Evolutionary conservation across 2,888 invertebrate species (phyloP).

Genomic region (Odontomyia ornata): DNA sequence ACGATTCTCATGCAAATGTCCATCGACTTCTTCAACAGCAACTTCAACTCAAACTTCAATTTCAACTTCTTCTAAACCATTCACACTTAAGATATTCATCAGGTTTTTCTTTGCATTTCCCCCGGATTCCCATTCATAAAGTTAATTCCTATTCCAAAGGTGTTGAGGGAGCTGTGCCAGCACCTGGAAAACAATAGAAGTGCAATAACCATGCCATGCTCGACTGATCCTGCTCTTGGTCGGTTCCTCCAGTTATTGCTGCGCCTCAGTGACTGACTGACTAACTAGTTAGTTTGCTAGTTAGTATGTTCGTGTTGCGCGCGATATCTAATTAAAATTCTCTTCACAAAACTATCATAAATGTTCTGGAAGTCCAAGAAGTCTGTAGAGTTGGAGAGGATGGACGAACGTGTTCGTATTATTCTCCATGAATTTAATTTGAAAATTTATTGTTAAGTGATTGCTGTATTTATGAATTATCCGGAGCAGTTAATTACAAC

Average conservation of each 20-base stretch:
- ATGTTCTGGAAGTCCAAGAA: slow-evolving; percentile 21
- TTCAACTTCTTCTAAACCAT: neutral
- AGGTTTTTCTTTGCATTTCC: slow-evolving; percentile 21
- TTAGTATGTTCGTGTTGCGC: neutral
- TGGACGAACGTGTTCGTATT: neutral
- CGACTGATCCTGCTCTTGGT: neutral
- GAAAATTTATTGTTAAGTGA: too few relatives aligned
- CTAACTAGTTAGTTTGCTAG: neutral
- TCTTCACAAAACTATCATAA: slow-evolving; percentile 23
- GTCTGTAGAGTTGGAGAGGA: neutral
- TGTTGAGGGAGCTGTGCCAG: neutral
- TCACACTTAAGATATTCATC: slow-evolving; percentile 26
- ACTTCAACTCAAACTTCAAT: too few relatives aligned
- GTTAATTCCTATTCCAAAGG: too few relatives aligned
- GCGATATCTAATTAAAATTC: slow-evolving; percentile 32
- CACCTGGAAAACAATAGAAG: slow-evolving; percentile 17
- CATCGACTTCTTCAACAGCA: neutral
- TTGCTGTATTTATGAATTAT: too few relatives aligned
- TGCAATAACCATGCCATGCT: neutral
- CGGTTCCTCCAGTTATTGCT: too few relatives aligned
- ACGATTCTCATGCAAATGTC: slow-evolving; percentile 6
- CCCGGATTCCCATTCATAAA: neutral
- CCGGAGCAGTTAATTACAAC: too few relatives aligned
- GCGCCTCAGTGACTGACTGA: too few relatives aligned
- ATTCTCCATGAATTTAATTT: too few relatives aligned